phyloP scores from a whole-genome alignment of 2,797 vertebrate genomes.

The Pampus argenteus region DNA sequence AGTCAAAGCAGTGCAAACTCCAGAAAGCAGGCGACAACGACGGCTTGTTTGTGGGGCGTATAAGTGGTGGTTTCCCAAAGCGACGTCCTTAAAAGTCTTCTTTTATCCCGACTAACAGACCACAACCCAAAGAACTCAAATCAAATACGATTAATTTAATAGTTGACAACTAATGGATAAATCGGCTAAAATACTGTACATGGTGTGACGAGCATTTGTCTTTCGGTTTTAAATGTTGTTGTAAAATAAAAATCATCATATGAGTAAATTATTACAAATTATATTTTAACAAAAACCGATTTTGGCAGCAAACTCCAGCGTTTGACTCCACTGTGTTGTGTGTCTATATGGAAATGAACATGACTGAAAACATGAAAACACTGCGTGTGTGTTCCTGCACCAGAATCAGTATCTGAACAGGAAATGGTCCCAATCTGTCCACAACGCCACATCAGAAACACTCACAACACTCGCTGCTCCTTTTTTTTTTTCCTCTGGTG shows the following conservation, averaged over 20 bases:
- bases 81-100: no score
- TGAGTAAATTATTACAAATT: no score
- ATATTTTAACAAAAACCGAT: no score
- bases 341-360: not conserved
- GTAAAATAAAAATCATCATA: not conserved
- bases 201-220: no score
- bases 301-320: no score
- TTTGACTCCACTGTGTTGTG: not conserved
- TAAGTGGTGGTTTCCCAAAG: no score
- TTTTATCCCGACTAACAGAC: no score
- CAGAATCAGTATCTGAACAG: slow-evolving; percentile 43
- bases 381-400: not conserved
- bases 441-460: slow-evolving; percentile 37
- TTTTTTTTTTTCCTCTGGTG: not conserved
- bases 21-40: not conserved
- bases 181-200: no score
- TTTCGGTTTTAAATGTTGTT: not conserved
- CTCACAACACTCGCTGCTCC: not conserved
- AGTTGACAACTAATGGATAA: no score
- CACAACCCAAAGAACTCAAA: no score
- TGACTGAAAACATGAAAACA: not conserved
- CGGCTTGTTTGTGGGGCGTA: not conserved
- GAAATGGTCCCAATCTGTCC: slow-evolving; percentile 49
- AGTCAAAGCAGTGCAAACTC: not conserved
- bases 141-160: no score